Conservation (phyloP, 1,140 invertebrate species). For the Drosophila pectinifera region DNA sequence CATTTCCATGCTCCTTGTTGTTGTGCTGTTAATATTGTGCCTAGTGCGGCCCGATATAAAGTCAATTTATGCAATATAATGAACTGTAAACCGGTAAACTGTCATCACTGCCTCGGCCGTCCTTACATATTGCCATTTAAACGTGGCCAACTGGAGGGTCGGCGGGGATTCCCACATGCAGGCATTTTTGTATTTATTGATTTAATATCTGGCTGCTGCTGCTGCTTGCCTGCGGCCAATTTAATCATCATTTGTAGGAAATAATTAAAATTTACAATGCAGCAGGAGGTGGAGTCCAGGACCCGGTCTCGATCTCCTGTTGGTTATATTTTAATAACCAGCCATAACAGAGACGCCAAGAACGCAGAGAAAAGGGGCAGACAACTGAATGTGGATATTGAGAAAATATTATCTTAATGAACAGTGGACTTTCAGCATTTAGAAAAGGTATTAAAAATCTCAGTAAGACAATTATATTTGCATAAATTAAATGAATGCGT, state of each 20-base stretch:
- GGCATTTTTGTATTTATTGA: constrained; percentile 63
- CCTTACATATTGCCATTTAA: constrained; percentile 64
- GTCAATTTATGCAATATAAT: constrained; percentile 78
- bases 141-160: constrained; percentile 37
- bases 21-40: constrained; percentile 57
- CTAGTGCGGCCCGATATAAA: constrained; percentile 63
- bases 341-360: constrained; percentile 40
- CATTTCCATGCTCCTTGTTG: constrained; percentile 39
- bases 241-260: constrained; percentile 82
- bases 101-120: constrained; percentile 60
- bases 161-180: constrained; percentile 20
- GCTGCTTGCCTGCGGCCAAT: constrained; percentile 68
- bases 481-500: no score
- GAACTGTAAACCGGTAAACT: constrained; percentile 81
- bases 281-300: constrained; percentile 25
- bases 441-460: not conserved
- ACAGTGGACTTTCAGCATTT: not conserved
- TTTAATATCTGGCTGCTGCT: constrained; percentile 69
- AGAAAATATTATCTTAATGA: constrained; percentile 5
- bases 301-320: constrained; percentile 23
- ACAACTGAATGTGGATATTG: constrained; percentile 55
- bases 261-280: constrained; percentile 81
- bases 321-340: constrained; percentile 68
- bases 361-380: not conserved
- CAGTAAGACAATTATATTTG: not conserved